Base-by-base conservation (phyloP, 2,888 invertebrate genomes). In the Pristionchus fissidentatus region DNA sequence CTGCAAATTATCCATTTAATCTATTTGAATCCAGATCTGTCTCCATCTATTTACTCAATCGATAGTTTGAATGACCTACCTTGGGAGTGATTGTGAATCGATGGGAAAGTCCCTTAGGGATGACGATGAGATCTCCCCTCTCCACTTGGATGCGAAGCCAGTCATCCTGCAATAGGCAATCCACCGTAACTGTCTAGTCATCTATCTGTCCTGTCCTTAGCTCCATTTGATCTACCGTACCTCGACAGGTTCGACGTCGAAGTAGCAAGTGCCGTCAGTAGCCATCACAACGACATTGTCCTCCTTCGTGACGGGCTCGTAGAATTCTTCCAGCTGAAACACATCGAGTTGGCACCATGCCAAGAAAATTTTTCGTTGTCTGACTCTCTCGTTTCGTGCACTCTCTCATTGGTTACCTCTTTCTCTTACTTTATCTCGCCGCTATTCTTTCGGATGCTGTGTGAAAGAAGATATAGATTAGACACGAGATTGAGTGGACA, bases 131-230 rank as follows among this genome's bases (percentile, higher is more conserved):
- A 83, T 91, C 91, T 41, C 91, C 91, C 38, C 87, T 86, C 85
- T 90, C 90, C 41, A 89, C 35, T 26, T 90, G 90, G 15, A 90
- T 86, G 22, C 91, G 89, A 83, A 91, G 86, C 91, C 91, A 91
- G 41, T 87, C 88, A 82, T 90, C 90, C 83, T 87, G 29, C 29
- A 75, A 75, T 35, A 19, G 19, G 10, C 49, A 49, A 49, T 15
- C 49, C 19, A 19, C 10, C 35, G n/a, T 79, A 79, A 13, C 15
- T n/a, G 8, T n/a, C 13, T 13, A 70, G 19, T 43, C 73, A 22
- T 46, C 43, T 62, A 22, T 55, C 7, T 52, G 43, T 43, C 66
- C 13, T 29, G 2, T 38, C 8, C 22, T 26, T 0, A 46, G 15
- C n/a, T 41, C 66, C 66, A n/a, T 7, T 8, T 62, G 15, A 38